Percentiles rank a stretch among this genome's conserved stretches.
phyloP scores from a whole-genome alignment of 2,113 vertebrate species.

The Aramus guarauna region DNA sequence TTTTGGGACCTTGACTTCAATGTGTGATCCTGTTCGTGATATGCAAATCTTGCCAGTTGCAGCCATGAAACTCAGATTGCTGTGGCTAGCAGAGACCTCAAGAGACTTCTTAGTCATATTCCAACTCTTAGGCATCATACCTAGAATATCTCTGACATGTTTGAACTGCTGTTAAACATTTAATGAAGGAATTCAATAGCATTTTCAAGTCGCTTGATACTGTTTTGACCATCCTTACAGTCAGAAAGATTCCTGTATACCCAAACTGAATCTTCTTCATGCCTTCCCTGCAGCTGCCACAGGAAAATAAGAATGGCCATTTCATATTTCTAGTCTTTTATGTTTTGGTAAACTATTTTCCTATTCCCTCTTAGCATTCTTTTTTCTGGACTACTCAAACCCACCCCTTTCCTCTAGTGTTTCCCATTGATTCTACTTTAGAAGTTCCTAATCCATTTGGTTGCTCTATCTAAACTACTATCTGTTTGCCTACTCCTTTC shows the following conservation, averaged over 20 bases:
- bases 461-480: background rate
- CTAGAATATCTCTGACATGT: background rate
- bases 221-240: background rate
- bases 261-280: background rate
- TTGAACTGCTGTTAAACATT: background rate
- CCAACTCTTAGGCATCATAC: background rate
- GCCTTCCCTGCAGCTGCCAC: background rate
- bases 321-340: background rate
- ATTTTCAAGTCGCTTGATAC: background rate
- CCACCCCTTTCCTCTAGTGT: background rate
- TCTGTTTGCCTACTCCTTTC: background rate
- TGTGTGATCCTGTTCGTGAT: background rate
- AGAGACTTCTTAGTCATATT: background rate
- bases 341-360: background rate
- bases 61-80: background rate
- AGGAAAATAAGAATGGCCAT: background rate
- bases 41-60: background rate
- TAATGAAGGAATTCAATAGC: background rate
- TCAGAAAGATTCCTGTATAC: background rate
- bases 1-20: background rate
- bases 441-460: background rate
- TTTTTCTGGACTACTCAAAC: background rate
- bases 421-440: background rate
- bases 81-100: background rate
- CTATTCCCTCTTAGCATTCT: background rate